phyloP scores from a whole-genome alignment of 2,888 invertebrate genomes.

The Embidobia sp. region DNA sequence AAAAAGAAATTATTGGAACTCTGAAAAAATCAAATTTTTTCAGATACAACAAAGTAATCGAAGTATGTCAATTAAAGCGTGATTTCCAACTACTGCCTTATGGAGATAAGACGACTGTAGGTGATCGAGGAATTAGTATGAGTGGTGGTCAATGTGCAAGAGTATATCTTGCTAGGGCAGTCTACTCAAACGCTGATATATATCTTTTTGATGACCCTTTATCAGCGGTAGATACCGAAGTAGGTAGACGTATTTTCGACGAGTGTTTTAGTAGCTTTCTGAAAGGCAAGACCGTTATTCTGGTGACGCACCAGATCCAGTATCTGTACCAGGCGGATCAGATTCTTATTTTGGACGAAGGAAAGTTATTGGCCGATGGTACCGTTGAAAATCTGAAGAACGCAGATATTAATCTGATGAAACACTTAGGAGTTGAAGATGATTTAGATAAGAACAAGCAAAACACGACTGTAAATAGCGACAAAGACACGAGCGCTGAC shows the following conservation, averaged over 20 bases:
- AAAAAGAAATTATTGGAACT: too few relatives aligned
- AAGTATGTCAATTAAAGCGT: constrained; percentile 87
- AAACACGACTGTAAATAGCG: background rate
- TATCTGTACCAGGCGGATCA: constrained; percentile 85
- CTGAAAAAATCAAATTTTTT: constrained; percentile 6
- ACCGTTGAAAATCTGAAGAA: constrained; percentile 84
- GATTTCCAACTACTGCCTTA: constrained; percentile 89
- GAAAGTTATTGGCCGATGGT: constrained; percentile 77
- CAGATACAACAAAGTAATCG: constrained; percentile 82
- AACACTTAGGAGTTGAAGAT: constrained; percentile 69
- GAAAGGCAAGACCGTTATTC: constrained; percentile 61
- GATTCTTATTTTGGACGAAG: constrained; percentile 83
- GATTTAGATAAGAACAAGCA: constrained; percentile 65
- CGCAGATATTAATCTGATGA: constrained; percentile 85
- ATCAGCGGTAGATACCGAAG: constrained; percentile 89
- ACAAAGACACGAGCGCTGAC: too few relatives aligned
- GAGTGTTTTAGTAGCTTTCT: constrained; percentile 64
- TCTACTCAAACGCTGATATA: constrained; percentile 88
- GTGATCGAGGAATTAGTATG: constrained; percentile 90
- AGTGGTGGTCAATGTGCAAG: constrained; percentile 93
- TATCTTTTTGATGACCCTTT: constrained; percentile 89
- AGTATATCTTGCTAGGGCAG: constrained; percentile 86
- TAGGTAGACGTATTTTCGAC: constrained; percentile 86
- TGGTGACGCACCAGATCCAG: constrained; percentile 87
- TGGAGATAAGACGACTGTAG: constrained; percentile 89